Base-by-base conservation (phyloP, 2,113 vertebrate species). In the Chaetura pelagica region DNA sequence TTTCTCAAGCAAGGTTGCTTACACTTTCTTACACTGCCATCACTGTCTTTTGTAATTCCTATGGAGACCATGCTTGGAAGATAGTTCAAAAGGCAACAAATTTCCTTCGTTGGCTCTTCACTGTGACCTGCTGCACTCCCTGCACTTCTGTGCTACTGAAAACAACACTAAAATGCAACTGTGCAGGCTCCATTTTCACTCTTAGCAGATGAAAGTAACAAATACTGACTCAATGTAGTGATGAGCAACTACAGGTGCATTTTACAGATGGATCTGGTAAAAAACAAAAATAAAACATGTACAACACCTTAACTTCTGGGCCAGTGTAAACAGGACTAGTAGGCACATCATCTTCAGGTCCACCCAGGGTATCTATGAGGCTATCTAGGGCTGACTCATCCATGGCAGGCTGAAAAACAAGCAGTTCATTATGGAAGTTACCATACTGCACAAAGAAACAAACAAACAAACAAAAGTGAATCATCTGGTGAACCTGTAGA, bases 361-460 rank as follows among this genome's bases (percentile, higher is more conserved):
- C 92, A 72, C 96, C 97, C 20, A 98, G 96, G 10, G 96, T 97
- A 62, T 97, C 97, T 95, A 98, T 93, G 38, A 98, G 84, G 81
- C 96, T 97, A 48, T 98, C 98, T 67, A 98, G 95, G 26, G 98
- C 98, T 20, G 95, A 80, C 24, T 85, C 84, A 92, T 98, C 96
- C 89, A 97, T 87, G 21, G 3, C 80, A 95, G 94, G 83, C 98
- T 98, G 10, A 59, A 97, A 96, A 90, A 81, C 29, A 92, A 91
- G 74, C 22, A 67, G 71, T 44, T 3, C 59, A 57, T 75, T 57
- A 80, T 0, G 49, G 24, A 72, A 55, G 8, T 84, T 67, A 69
- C 3, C 4, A 72, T 8, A 5, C 11, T 32, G 27, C 18, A 32
- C 7, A 67, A 11, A 38, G 6, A 9, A 49, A 27, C 52, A 67